phyloP scores from a whole-genome alignment of 2,888 invertebrate species.

The Cryptus viduatorius region DNA sequence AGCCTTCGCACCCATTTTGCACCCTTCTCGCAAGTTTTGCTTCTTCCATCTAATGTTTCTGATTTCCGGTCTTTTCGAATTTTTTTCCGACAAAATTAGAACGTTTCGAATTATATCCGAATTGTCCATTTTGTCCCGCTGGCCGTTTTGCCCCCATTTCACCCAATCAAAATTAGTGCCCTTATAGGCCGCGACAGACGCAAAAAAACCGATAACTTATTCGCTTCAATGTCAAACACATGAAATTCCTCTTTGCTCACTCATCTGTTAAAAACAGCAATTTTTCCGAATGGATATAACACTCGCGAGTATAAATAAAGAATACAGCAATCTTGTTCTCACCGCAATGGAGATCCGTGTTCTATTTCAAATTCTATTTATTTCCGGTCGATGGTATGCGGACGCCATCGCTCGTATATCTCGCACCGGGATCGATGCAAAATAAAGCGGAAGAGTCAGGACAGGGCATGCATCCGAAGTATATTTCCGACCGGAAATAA shows the following conservation, averaged over 20 bases:
- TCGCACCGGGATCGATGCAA: not conserved
- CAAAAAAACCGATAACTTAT: too few relatives aligned
- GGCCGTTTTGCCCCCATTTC: too few relatives aligned
- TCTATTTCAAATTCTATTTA: not conserved
- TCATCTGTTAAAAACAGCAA: not conserved
- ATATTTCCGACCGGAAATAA: not conserved
- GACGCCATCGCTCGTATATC: not conserved
- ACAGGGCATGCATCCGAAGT: not conserved
- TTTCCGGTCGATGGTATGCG: not conserved
- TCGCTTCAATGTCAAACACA: too few relatives aligned
- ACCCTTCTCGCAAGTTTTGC: too few relatives aligned
- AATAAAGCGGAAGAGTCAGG: not conserved
- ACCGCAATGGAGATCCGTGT: not conserved
- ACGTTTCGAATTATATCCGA: too few relatives aligned
- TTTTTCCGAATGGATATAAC: not conserved
- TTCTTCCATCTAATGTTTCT: too few relatives aligned
- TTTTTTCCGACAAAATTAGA: too few relatives aligned
- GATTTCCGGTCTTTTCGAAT: too few relatives aligned
- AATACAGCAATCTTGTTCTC: not conserved
- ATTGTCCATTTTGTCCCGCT: too few relatives aligned
- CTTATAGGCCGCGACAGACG: too few relatives aligned
- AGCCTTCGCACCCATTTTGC: too few relatives aligned
- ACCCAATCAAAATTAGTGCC: too few relatives aligned
- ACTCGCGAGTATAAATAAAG: not conserved
- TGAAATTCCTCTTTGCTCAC: not conserved